Evolutionary conservation across 2,113 vertebrate species (phyloP).

Genomic region (Melanerpes formicivorus): DNA sequence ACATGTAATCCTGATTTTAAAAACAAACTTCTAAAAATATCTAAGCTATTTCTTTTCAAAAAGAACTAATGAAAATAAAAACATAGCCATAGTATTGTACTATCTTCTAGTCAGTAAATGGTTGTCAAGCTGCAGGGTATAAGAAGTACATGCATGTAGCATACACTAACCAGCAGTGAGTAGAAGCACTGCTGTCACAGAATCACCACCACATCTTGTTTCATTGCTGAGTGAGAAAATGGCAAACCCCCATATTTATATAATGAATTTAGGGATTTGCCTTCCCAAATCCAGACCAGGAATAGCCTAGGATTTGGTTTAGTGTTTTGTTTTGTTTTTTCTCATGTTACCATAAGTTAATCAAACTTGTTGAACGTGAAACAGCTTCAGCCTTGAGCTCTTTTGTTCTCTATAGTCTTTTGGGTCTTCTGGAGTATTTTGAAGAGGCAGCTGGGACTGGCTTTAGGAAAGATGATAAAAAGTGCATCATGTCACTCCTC

Average conservation of each 20-base stretch:
- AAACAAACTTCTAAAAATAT: not conserved
- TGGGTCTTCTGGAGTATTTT: not conserved
- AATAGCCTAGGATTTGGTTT: not conserved
- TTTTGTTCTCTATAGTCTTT: not conserved
- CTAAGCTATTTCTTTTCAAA: not conserved
- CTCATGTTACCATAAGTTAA: not conserved
- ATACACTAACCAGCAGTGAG: not conserved
- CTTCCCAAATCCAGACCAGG: not conserved
- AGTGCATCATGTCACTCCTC: accelerated
- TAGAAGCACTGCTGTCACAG: not conserved
- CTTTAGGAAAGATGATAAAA: not conserved
- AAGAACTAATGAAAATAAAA: not conserved
- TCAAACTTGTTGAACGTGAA: not conserved
- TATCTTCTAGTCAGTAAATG: not conserved
- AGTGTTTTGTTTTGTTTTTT: not conserved
- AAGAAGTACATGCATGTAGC: not conserved
- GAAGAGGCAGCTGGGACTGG: not conserved
- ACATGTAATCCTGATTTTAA: not conserved
- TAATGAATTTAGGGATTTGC: not conserved
- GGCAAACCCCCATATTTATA: not conserved
- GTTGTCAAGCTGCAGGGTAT: not conserved
- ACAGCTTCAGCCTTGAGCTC: not conserved
- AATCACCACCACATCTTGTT: not conserved
- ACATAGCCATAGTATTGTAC: not conserved
- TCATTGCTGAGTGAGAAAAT: not conserved